Percentiles rank a stretch among this genome's conserved stretches.
phyloP scores from a whole-genome alignment of 2,113 vertebrate genomes.

The Mus pahari region DNA sequence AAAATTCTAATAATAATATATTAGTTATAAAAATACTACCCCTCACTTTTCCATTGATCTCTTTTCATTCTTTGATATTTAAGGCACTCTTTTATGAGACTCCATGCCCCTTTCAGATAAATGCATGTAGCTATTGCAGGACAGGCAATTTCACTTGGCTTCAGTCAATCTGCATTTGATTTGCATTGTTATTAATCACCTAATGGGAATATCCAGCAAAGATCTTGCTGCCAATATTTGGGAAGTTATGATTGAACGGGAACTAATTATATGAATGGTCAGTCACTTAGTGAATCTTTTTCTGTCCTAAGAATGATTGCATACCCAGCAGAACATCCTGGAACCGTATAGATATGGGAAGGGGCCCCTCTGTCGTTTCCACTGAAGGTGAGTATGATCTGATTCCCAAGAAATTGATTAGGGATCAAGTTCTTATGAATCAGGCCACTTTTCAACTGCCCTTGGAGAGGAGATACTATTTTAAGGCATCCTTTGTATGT shows the following conservation, averaged over 20 bases:
- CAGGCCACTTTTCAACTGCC: conserved; percentile 1
- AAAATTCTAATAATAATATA: too few species aligned
- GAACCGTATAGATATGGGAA: background rate
- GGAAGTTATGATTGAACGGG: conserved; percentile 9
- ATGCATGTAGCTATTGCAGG: conserved; percentile 46
- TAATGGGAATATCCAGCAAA: conserved; percentile 36
- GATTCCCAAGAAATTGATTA: conserved; percentile 3
- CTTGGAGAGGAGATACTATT: conserved; percentile 48
- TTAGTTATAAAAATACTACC: conserved; percentile 8
- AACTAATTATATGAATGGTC: conserved; percentile 60
- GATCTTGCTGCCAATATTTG: background rate
- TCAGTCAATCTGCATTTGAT: conserved; percentile 65
- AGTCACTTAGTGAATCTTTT: conserved; percentile 35
- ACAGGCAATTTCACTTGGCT: conserved; percentile 57
- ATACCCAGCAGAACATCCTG: background rate
- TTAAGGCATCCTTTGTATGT: conserved; percentile 50
- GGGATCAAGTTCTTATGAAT: conserved; percentile 43
- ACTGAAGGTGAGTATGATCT: background rate
- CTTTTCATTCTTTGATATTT: conserved; percentile 71
- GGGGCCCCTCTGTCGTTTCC: background rate
- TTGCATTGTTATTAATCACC: conserved; percentile 63
- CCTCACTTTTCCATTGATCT: conserved; percentile 7
- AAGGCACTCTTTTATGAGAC: conserved; percentile 54
- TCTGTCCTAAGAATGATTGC: conserved; percentile 37
- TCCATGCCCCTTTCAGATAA: conserved; percentile 7